Evolutionary conservation across 2,113 vertebrate genomes (phyloP).

Genomic region (Climacteris rufus): DNA sequence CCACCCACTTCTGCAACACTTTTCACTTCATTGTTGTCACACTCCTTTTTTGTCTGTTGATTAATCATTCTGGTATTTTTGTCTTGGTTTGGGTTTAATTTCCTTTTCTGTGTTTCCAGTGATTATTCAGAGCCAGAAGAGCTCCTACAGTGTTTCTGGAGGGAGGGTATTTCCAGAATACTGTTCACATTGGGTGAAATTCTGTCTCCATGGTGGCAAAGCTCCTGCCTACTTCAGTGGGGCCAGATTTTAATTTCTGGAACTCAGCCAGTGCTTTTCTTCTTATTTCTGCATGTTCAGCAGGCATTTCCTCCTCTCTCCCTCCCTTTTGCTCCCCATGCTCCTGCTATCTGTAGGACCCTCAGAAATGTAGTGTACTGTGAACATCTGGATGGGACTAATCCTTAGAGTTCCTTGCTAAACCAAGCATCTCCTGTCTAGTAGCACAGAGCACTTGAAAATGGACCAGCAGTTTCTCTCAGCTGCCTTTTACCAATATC

Average conservation of each 20-base stretch:
- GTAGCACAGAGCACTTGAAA: neutral
- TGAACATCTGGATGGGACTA: neutral
- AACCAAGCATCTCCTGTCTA: neutral
- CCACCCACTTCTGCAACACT: neutral
- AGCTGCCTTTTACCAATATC: neutral
- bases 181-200: neutral
- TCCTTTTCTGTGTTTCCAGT: neutral
- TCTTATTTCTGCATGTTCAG: neutral
- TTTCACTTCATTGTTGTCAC: neutral
- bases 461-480: neutral
- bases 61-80: conserved; percentile 26
- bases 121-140: neutral
- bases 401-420: neutral
- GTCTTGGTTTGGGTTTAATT: conserved; percentile 21
- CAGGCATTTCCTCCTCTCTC: neutral
- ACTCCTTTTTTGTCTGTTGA: neutral
- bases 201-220: neutral
- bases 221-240: neutral
- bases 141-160: conserved; percentile 32
- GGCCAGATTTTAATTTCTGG: conserved; percentile 10
- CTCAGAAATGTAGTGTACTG: accelerated
- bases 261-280: neutral
- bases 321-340: neutral
- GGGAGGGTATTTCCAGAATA: neutral
- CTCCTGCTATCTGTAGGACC: neutral